Percentiles rank a stretch among this genome's conserved stretches.
Conservation (phyloP, 2,888 invertebrate genomes). For the Andrena fulva region DNA sequence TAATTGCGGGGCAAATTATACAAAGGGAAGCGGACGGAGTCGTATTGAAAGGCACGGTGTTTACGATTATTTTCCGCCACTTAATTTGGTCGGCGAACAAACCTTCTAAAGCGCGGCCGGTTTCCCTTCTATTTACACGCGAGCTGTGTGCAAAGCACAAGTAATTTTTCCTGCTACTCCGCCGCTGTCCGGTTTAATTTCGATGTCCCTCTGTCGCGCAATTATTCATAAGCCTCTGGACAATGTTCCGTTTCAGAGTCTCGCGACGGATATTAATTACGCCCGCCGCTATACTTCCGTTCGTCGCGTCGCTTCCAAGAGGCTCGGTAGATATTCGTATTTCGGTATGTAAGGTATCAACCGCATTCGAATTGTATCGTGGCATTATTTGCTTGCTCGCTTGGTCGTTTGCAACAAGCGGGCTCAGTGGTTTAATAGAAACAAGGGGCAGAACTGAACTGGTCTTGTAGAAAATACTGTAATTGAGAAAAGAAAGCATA, state of each 20-base stretch:
- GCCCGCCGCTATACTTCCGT: constrained; percentile 10
- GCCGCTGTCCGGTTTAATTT: constrained; percentile 33
- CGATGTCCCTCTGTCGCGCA: constrained; percentile 27
- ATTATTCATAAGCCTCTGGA: constrained; percentile 56
- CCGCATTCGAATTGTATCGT: too few species aligned
- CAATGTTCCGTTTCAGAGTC: constrained; percentile 39
- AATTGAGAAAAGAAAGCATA: too few species aligned
- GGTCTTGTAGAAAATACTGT: too few species aligned
- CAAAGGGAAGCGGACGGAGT: not conserved
- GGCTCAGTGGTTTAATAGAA: too few species aligned
- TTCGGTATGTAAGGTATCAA: not conserved
- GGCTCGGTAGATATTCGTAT: not conserved
- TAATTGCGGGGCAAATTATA: not conserved
- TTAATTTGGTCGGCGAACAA: constrained; percentile 33
- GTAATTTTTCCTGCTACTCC: constrained; percentile 29
- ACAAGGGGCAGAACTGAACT: too few species aligned
- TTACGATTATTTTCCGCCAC: constrained; percentile 36
- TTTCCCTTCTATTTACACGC: constrained; percentile 40
- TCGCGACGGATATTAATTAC: constrained; percentile 47
- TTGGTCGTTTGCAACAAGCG: too few species aligned
- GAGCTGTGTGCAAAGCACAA: not conserved
- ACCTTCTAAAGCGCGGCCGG: constrained; percentile 20
- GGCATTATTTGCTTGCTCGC: too few species aligned
- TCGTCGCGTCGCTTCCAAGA: constrained; percentile 2
- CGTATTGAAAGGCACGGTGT: constrained; percentile 5